These are phyloP conservation scores for Oreotrochilus melanogaster DNA, from an alignment of 2,113 vertebrate species.

Conservation along the genomic window DNA sequence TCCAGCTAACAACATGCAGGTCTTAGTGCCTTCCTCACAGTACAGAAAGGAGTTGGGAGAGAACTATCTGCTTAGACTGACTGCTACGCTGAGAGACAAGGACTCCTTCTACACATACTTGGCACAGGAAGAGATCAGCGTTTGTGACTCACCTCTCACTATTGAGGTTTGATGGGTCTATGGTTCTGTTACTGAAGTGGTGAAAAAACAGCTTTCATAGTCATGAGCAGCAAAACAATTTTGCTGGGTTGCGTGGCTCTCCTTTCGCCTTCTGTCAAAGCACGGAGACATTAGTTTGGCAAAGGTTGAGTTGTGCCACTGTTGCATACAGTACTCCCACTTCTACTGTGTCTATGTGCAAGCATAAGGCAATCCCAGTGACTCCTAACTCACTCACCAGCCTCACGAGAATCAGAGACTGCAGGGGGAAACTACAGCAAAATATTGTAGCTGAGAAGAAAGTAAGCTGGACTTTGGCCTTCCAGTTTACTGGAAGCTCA, in stretches of 20 bases:
- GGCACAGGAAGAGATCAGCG: constrained; percentile 75
- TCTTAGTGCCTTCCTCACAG: constrained; percentile 62
- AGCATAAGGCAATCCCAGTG: not conserved
- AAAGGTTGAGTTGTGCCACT: not conserved
- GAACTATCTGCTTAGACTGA: constrained; percentile 78
- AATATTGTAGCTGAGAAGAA: not conserved
- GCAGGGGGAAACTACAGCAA: not conserved
- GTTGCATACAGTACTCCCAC: not conserved
- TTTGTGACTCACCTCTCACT: constrained; percentile 69
- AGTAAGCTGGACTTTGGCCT: not conserved
- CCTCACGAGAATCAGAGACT: not conserved
- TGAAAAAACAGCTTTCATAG: not conserved
- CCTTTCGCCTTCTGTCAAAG: not conserved
- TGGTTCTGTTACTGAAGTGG: not conserved
- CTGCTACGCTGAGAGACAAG: constrained; percentile 62
- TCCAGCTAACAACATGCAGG: constrained; percentile 43
- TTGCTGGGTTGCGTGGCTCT: not conserved
- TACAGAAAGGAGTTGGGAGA: constrained; percentile 69
- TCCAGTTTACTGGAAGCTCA: not conserved
- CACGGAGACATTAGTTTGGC: not conserved
- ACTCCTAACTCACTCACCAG: not conserved
- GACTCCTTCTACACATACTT: constrained; percentile 50
- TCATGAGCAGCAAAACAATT: not conserved
- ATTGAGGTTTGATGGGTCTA: constrained; percentile 61
- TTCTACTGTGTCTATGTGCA: not conserved